A percentile compares a stretch with the other conserved stretches of the same genome.
Evolutionary conservation across 2,797 vertebrate species (phyloP).

Genomic region (Artibeus jamaicensis): DNA sequence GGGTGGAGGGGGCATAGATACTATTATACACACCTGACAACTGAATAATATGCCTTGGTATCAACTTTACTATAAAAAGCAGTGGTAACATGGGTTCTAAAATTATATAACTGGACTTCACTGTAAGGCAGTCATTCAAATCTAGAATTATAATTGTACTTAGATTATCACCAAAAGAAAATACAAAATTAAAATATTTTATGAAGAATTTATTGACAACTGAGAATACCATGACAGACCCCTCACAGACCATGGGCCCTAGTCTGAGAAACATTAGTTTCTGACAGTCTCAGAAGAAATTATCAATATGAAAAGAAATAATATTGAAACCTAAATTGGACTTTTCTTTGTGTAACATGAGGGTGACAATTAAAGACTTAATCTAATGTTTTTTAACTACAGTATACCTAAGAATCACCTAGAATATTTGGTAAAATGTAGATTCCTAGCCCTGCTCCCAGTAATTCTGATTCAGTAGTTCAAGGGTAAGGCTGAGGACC

Average conservation of each 20-base stretch:
- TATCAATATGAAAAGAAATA: constrained; percentile 33
- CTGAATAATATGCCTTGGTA: constrained; percentile 23
- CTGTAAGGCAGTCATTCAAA: constrained; percentile 28
- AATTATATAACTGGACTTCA: constrained; percentile 17
- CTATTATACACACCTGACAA: neutral
- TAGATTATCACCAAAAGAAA: constrained; percentile 29
- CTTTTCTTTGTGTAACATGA: neutral
- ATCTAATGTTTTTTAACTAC: neutral
- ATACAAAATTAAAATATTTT: constrained; percentile 24
- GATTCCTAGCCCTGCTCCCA: neutral
- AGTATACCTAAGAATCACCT: neutral
- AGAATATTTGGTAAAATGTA: neutral
- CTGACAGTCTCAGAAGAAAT: neutral
- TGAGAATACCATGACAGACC: neutral
- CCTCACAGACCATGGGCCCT: neutral
- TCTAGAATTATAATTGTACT: constrained; percentile 33
- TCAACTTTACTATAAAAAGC: constrained; percentile 26
- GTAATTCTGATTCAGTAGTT: neutral
- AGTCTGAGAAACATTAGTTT: constrained; percentile 25
- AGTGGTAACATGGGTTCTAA: neutral
- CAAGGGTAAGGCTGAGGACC: neutral
- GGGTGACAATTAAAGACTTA: neutral
- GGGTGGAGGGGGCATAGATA: neutral
- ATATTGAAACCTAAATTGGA: constrained; percentile 26
- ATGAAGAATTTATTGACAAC: neutral